Evolutionary conservation across 2,797 vertebrate species (phyloP), one percentile per base, ranked within the genome.

Genomic region (Psittacula derbiana): DNA sequence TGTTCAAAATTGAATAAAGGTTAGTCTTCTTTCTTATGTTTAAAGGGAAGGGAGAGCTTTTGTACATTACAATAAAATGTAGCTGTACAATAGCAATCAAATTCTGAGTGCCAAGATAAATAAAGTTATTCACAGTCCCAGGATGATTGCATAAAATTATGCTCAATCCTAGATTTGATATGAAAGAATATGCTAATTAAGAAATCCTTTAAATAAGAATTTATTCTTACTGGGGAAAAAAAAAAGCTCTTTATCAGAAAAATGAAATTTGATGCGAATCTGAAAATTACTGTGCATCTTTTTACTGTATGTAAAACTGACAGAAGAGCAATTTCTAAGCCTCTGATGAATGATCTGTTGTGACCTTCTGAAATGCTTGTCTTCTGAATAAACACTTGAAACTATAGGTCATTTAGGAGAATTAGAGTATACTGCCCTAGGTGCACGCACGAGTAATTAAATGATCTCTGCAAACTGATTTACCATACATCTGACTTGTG

Each of bases 331-430:
- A 65, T 86, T 92, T 75, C 57, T 78, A 64, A 85, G 53, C 23
- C 50, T 85, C n/a, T 49, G 50, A 89, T 80, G 69, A 78, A 74
- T 58, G 64, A 84, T 74, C 55, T 23, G 16, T 78, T 88, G 73
- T 86, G 79, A 76, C 93, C 82, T 91, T 73, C 66, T 65, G 50
- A 91, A 87, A 93, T 61, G 15, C 30, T 91, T 71, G 19, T 91
- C 18, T 75, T 94, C 60, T 79, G 76, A 86, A 80, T 90, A 81
- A 92, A 96, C 70, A 73, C 75, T 84, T 79, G 66, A 86, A 95
- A 92, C 50, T 64, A 27, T 25, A 86, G 92, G 85, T 92, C 87
- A 81, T 74, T 91, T 86, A 43, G 78, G 66, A 93, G 86, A 88
- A 94, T 92, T 72, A 79, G 73, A 38, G 78, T 92, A 49, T 61